A percentile compares a stretch with the other conserved stretches of the same genome.
phyloP scores from a whole-genome alignment of 2,797 vertebrate species.

The Sebastes kiyomatsui region DNA sequence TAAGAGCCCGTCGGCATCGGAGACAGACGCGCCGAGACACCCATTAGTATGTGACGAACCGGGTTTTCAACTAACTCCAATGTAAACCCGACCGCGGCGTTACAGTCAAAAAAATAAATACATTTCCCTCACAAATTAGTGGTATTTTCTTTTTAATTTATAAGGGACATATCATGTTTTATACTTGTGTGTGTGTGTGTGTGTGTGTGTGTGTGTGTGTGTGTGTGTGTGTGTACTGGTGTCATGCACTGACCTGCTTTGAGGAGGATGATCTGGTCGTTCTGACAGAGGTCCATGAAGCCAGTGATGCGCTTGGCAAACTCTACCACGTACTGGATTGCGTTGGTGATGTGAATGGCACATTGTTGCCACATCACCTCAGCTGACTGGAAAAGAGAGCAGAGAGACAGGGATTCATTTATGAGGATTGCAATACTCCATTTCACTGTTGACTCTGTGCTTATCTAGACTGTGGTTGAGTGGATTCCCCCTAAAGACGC shows the following conservation, averaged over 20 bases:
- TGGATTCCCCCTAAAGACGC: neutral
- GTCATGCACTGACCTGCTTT: slow-evolving; percentile 88
- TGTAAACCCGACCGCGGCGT: too few relatives aligned
- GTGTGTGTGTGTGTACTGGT: neutral
- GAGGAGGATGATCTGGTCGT: slow-evolving; percentile 94
- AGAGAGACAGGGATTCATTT: slow-evolving; percentile 9
- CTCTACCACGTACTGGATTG: slow-evolving; percentile 95
- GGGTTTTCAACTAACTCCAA: too few relatives aligned
- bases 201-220: neutral
- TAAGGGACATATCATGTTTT: too few relatives aligned
- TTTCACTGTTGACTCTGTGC: neutral
- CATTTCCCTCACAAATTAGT: too few relatives aligned
- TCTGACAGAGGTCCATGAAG: slow-evolving; percentile 96
- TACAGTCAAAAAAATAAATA: too few relatives aligned
- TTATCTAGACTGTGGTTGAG: neutral
- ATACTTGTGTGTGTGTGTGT: neutral
- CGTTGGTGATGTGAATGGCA: slow-evolving; percentile 89
- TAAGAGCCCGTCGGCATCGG: too few relatives aligned
- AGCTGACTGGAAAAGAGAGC: slow-evolving; percentile 80
- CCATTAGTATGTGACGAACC: too few relatives aligned
- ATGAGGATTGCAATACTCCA: neutral
- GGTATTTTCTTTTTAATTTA: too few relatives aligned
- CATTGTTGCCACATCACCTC: slow-evolving; percentile 94
- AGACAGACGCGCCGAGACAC: too few relatives aligned
- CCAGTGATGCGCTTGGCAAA: slow-evolving; percentile 93